Evolutionary conservation across 2,797 vertebrate genomes (phyloP).

Genomic region (Microcaecilia unicolor): DNA sequence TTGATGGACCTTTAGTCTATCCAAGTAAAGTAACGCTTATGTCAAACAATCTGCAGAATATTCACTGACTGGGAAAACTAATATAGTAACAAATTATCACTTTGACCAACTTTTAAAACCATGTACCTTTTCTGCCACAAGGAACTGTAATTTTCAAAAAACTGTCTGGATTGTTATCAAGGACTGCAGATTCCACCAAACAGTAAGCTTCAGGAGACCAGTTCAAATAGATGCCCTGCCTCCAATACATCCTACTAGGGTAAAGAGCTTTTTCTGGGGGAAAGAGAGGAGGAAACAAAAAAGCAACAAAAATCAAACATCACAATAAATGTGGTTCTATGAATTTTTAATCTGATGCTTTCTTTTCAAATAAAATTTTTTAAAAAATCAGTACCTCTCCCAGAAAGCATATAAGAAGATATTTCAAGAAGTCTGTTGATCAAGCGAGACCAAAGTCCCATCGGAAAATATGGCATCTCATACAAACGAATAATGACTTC

Average conservation of each 20-base stretch:
- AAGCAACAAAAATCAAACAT: not conserved
- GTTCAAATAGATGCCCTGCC: constrained; percentile 83
- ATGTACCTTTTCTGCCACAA: constrained; percentile 81
- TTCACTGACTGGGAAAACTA: no score
- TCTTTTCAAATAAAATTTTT: not conserved
- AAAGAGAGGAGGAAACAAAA: constrained; percentile 26
- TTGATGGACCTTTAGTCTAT: no score
- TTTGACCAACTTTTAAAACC: no score
- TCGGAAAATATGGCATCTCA: constrained; percentile 94
- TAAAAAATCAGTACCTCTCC: constrained; percentile 63
- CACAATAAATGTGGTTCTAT: not conserved
- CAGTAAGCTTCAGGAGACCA: constrained; percentile 92
- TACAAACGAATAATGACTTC: constrained; percentile 87
- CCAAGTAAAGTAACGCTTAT: no score
- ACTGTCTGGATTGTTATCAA: constrained; percentile 66
- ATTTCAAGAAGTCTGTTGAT: constrained; percentile 87
- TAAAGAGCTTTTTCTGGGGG: constrained; percentile 64
- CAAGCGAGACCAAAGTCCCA: constrained; percentile 93
- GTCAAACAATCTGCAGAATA: no score
- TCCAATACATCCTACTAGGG: constrained; percentile 87
- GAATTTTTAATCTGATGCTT: not conserved
- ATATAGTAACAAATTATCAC: no score
- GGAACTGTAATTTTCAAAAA: constrained; percentile 87
- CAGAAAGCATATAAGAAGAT: constrained; percentile 74
- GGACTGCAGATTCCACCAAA: constrained; percentile 74